phyloP scores from a whole-genome alignment of 1,140 invertebrate genomes.

The Caenorhabditis tropicalis region DNA sequence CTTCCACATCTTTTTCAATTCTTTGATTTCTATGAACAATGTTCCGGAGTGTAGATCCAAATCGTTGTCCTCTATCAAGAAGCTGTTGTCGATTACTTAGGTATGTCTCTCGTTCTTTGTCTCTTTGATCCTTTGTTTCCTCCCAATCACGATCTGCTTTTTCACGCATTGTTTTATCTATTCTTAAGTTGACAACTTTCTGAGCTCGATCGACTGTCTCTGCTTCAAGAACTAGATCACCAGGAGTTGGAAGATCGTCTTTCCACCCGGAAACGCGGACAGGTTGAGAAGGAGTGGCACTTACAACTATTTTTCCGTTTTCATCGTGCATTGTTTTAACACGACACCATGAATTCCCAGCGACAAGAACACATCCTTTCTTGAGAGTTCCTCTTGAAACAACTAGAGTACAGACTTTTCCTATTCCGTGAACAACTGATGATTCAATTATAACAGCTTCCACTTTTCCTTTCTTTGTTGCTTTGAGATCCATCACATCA shows the following conservation, averaged over 20 bases:
- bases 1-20: conserved; percentile 50
- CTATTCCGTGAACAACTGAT: conserved; percentile 78
- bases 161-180: conserved; percentile 75
- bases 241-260: conserved; percentile 82
- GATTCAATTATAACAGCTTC: conserved; percentile 92
- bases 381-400: conserved; percentile 88
- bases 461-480: conserved; percentile 79
- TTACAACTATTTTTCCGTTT: conserved; percentile 77
- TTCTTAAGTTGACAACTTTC: conserved; percentile 78
- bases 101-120: conserved; percentile 77
- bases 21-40: conserved; percentile 59
- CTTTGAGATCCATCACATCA: conserved; percentile 84
- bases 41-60: conserved; percentile 59
- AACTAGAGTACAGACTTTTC: conserved; percentile 86
- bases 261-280: conserved; percentile 85
- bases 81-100: conserved; percentile 52
- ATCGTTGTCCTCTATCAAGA: conserved; percentile 57
- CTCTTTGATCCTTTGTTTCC: conserved; percentile 78
- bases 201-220: conserved; percentile 80
- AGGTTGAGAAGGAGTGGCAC: conserved; percentile 82
- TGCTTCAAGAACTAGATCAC: conserved; percentile 86
- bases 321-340: conserved; percentile 85
- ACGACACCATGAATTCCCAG: conserved; percentile 77
- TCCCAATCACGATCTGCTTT: conserved; percentile 79
- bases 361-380: conserved; percentile 83